Conservation (phyloP, 2,888 invertebrate species). For the Rotaria macrura region DNA sequence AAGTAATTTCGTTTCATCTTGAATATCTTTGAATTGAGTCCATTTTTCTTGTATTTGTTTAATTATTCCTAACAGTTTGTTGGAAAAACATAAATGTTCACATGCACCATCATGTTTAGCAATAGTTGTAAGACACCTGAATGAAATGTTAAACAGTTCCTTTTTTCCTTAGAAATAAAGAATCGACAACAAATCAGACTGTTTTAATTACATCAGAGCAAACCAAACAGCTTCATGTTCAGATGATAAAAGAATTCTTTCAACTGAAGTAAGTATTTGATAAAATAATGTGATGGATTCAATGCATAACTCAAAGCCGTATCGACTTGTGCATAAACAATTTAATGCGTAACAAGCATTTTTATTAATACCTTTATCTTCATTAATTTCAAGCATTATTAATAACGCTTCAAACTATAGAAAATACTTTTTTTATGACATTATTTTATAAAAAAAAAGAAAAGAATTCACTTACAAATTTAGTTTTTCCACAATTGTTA, state of each 20-base stretch:
- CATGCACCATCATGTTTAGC: background rate
- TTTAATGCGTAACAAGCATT: constrained; percentile 50
- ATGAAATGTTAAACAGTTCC: background rate
- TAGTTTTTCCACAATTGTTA: background rate
- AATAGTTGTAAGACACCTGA: background rate
- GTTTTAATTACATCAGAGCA: constrained; percentile 36
- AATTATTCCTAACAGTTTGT: background rate
- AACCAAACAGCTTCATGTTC: constrained; percentile 49
- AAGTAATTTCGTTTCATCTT: background rate
- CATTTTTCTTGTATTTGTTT: background rate
- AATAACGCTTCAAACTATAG: constrained; percentile 37
- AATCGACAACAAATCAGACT: no score
- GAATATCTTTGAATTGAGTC: background rate
- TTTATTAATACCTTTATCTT: constrained; percentile 46
- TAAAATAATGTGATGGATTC: background rate
- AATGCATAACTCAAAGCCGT: constrained; percentile 40
- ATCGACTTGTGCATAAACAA: constrained; percentile 46
- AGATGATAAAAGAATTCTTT: constrained; percentile 41
- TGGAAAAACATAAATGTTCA: background rate
- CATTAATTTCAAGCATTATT: constrained; percentile 44
- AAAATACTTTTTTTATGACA: no score
- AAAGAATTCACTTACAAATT: background rate
- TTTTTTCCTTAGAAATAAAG: no score
- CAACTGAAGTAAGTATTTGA: constrained; percentile 39
- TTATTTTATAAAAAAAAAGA: no score